A percentile compares a stretch with the other conserved stretches of the same genome.
Evolutionary conservation across 2,113 vertebrate genomes (phyloP).

Genomic region (Cyanoliseus patagonus): DNA sequence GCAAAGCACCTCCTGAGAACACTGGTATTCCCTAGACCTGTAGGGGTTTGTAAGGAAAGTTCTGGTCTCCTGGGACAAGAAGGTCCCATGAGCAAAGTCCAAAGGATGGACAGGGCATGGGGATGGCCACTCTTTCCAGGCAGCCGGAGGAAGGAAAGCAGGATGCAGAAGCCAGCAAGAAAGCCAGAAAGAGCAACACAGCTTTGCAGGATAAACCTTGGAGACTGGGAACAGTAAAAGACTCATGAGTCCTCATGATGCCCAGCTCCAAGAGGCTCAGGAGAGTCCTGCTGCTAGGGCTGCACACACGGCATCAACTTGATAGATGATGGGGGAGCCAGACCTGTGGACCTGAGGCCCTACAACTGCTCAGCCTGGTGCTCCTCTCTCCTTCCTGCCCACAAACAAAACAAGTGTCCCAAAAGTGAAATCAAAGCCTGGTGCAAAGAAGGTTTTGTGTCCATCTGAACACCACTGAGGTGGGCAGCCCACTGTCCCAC

Average conservation of each 20-base stretch:
- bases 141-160: background rate
- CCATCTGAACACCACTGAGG: background rate
- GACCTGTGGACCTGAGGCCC: background rate
- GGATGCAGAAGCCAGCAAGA: background rate
- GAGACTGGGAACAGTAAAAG: background rate
- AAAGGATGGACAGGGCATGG: background rate
- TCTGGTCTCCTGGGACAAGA: background rate
- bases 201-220: background rate
- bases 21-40: background rate
- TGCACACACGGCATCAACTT: background rate
- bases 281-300: background rate
- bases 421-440: background rate
- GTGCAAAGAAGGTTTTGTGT: background rate
- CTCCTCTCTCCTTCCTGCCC: background rate
- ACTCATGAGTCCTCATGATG: fast-evolving
- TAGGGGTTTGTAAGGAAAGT: background rate
- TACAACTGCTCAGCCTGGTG: background rate
- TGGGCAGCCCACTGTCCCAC: background rate
- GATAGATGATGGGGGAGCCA: background rate
- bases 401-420: background rate
- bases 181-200: background rate
- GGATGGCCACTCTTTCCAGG: background rate
- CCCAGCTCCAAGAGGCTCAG: background rate
- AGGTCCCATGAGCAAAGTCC: background rate
- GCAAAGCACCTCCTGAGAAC: background rate